Evolutionary conservation across 1,140 invertebrate species (phyloP).

Genomic region (Polypedilum vanderplanki): DNA sequence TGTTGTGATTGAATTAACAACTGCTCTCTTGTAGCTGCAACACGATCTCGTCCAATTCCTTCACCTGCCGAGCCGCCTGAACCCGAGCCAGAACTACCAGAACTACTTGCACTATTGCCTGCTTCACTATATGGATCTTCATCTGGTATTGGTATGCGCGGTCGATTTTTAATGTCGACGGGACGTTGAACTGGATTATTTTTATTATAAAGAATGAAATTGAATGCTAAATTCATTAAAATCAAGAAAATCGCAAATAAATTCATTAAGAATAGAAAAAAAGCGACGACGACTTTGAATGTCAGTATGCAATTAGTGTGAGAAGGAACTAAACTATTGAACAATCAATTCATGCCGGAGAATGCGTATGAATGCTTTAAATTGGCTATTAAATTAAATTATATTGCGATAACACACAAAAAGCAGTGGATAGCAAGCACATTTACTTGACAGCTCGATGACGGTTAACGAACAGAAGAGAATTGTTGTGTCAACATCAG

Average conservation of each 20-base stretch:
- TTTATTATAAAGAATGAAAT: too few relatives aligned
- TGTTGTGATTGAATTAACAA: conserved; percentile 54
- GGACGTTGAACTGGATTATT: conserved; percentile 45
- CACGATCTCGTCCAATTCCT: conserved; percentile 45
- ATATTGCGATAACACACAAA: neutral
- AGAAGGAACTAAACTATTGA: neutral
- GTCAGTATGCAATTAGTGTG: conserved; percentile 11
- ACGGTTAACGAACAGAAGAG: neutral
- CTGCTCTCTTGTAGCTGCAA: conserved; percentile 62
- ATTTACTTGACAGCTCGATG: neutral
- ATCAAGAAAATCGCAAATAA: conserved; percentile 14
- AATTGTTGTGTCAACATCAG: neutral
- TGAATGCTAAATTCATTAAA: conserved; percentile 1
- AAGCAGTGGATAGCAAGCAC: neutral
- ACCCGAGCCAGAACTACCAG: conserved; percentile 48
- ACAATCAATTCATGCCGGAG: neutral
- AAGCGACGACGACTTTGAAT: neutral
- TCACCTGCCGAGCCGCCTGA: conserved; percentile 40
- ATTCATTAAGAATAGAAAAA: neutral
- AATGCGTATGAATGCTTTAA: neutral
- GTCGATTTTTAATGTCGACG: conserved; percentile 55
- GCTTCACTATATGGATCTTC: conserved; percentile 64
- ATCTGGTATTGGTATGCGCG: conserved; percentile 56
- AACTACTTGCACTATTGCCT: conserved; percentile 45
- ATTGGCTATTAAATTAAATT: conserved; percentile 19